Evolutionary conservation across 2,797 vertebrate species (phyloP).

Genomic region (Eupleurogrammus muticus): DNA sequence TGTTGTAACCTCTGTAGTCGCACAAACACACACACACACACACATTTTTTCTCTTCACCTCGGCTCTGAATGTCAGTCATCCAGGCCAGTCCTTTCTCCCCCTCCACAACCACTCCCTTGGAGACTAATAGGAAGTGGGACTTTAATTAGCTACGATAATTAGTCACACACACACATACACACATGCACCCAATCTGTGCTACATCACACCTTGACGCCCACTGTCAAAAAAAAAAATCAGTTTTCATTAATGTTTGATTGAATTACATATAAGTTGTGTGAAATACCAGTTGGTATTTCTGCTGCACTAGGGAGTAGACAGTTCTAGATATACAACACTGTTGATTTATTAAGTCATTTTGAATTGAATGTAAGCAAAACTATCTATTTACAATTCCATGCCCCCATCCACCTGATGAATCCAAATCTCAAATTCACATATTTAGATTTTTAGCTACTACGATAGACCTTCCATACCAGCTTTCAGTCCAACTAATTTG

Average conservation of each 20-base stretch:
- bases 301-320: background rate
- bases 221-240: constrained; percentile 33
- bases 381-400: background rate
- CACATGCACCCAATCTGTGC: constrained; percentile 29
- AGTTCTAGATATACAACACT: background rate
- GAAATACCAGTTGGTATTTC: background rate
- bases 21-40: constrained; percentile 5
- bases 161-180: constrained; percentile 51
- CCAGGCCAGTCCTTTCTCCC: constrained; percentile 57
- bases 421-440: background rate
- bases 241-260: constrained; percentile 29
- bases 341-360: background rate
- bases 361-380: accelerated
- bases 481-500: background rate
- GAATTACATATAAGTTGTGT: constrained; percentile 32
- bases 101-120: constrained; percentile 48
- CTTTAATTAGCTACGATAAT: constrained; percentile 81
- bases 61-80: constrained; percentile 66
- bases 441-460: background rate
- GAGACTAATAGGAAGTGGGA: constrained; percentile 74
- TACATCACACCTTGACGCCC: constrained; percentile 47
- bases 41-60: constrained; percentile 19
- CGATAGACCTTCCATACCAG: background rate
- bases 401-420: background rate
- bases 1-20: background rate